Evolutionary conservation across 2,113 vertebrate genomes (phyloP), one percentile per base, ranked within the genome.

Genomic region (Pomatostomus ruficeps): DNA sequence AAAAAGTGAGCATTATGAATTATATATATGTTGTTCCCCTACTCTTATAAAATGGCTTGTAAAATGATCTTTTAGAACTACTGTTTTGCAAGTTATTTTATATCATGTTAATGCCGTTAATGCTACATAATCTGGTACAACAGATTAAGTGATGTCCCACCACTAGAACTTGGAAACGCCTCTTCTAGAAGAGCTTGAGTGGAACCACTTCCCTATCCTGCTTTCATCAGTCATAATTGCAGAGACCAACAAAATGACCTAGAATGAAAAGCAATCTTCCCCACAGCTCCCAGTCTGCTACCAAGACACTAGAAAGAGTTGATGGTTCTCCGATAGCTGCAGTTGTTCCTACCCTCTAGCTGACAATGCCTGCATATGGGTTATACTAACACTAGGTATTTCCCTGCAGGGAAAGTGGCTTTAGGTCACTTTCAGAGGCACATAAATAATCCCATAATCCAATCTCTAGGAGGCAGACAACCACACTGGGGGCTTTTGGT

Each of bases 101-200:
- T 87, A 57, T 31, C 45, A 77, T 5, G 16, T 46, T 33, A 35
- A 29, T 63, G 20, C 5, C 26, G 3, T 63, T 52, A 73, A 22
- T 36, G 8, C 20, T 52, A 9, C 10, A 11, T 62, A n/a, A 31
- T 21, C 10, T 57, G n/a, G 10, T 65, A 24, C 33, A 82, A 26
- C 5, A n/a, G 21, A 46, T 28, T 24, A 58, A 75, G n/a, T 22
- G 8, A 4, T 26, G 8, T 54, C 23, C 28, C 1, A 2, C 18
- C 28, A 31, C 5, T 6, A 46, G 58, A 43, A 80, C n/a, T 25
- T 26, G 45, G 20, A 67, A 88, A 85, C 0, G 0, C 5, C 11
- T 63, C 5, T 51, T 59, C 35, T 26, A 28, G 26, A 33, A 63
- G 18, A 63, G 13, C 10, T 72, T 87, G 7, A 19, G 40, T 38